Evolutionary conservation across 2,113 vertebrate species (phyloP), one percentile per base, ranked within the genome.

Genomic region (Anarrhichthys ocellatus): DNA sequence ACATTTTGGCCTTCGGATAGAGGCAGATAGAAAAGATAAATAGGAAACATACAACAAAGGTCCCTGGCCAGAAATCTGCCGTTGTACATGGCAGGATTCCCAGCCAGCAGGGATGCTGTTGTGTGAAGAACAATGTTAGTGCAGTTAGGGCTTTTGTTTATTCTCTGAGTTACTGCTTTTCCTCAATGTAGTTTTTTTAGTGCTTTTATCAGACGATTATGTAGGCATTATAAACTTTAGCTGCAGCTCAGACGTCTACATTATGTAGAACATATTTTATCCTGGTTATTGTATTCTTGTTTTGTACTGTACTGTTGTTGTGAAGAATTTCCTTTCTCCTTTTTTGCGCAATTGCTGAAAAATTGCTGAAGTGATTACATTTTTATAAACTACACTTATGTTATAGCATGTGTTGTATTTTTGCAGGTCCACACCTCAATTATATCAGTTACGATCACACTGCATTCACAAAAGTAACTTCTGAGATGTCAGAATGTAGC

Each of bases 71-170:
- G 15, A 32, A 32, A 34, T 68, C 42, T 27, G 24, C 2, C 11
- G 32, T 32, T 40, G 6, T n/a, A 24, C 34, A 46, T 61, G 54
- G 17, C 38, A 44, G n/a, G 9, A 42, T 40, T 15, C 11, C 24
- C 17, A 52, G 48, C 70, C 58, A 61, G 24, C 58, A 36, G 59
- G 73, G 4, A 75, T 63, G 42, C 58, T 40, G n/a, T 20, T 58
- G 27, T 72, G n/a, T 42, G 6, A 58, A 27, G 2, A 40, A 2
- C 17, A 14, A 59, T 58, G 14, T 46, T 6, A 61, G 56, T 29
- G 38, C 54, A 59, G 22, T 32, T 48, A 38, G 29, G 11, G 22
- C 6, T 54, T 38, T 50, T 63, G 20, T 64, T 64, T 64, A 48
- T 76, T 27, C 17, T 22, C 32, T 64, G 6, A 52, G 64, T 52